A percentile compares a stretch with the other conserved stretches of the same genome.
Conservation (phyloP, 2,797 vertebrate species). For the Meriones psammophilus region DNA sequence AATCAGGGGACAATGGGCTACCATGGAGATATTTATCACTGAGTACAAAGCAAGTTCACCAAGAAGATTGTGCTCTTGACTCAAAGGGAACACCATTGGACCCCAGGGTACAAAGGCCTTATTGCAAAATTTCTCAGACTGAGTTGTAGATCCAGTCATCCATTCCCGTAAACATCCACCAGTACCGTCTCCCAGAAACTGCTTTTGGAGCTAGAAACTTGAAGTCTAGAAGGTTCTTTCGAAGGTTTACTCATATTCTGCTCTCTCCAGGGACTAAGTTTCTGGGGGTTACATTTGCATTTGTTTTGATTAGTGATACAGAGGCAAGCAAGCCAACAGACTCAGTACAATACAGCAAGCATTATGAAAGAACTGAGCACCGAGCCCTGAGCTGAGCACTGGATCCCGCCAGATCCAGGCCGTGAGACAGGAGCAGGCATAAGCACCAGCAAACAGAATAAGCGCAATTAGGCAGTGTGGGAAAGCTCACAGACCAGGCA, state of each 20-base stretch:
- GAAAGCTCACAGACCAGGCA: background rate
- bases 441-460: accelerated
- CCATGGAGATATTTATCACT: background rate
- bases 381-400: no score
- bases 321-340: background rate
- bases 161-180: background rate
- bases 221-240: background rate
- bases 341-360: accelerated
- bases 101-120: background rate
- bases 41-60: slow-evolving; percentile 24
- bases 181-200: background rate
- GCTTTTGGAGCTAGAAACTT: background rate
- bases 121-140: background rate
- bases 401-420: background rate
- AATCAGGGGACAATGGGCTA: slow-evolving; percentile 9
- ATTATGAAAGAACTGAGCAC: background rate
- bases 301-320: background rate
- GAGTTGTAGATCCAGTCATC: background rate
- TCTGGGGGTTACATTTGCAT: background rate
- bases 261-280: background rate
- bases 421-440: accelerated
- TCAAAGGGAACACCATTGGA: background rate
- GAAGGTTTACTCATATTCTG: background rate
- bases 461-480: background rate
- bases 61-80: background rate